Evolutionary conservation across 2,113 vertebrate genomes (phyloP), one percentile per base, ranked within the genome.

Genomic region (Alethe diademata): DNA sequence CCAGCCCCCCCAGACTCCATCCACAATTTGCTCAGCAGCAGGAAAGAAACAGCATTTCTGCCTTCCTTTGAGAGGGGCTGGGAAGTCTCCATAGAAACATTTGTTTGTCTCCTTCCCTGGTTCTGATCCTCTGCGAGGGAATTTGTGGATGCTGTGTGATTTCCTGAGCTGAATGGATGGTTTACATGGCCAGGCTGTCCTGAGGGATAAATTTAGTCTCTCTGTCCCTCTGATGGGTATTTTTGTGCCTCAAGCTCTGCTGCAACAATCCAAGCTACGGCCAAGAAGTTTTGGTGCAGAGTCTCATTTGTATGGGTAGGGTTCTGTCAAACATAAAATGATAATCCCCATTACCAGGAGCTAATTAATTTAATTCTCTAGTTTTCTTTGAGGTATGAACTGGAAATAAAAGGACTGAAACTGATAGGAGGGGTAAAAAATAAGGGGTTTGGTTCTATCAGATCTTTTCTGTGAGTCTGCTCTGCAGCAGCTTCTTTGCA

Each of bases 61-160:
- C 74, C 74, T 93, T 83, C 72, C 69, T 79, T 26, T 81, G 48
- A 53, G 61, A 79, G 82, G 8, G 43, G 47, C 78, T 76, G 57
- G 51, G 31, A 83, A 79, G 84, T 95, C 86, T 93, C 88, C 86
- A 91, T 93, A 85, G 89, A 96, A 91, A 94, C 81, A 43, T 65
- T 78, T 83, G 60, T 69, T 94, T 28, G 33, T 43, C 43, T 47
- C 95, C 60, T 92, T 91, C 76, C 51, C 75, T 51, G 22, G 1
- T 51, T 60, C 48, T 75, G 40, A 78, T 66, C 25, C 60, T 92
- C 85, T 76, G 70, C 7, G 36, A 88, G 67, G 36, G 29, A 42
- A 43, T 69, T 69, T 79, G 65, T 48, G 69, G 72, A n/a, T 78
- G 50, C 42, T 72, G 31, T 54, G 64, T 86, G 67, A 22, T 66